Base-by-base conservation (phyloP, 2,113 vertebrate genomes). In the Raja brachyura region DNA sequence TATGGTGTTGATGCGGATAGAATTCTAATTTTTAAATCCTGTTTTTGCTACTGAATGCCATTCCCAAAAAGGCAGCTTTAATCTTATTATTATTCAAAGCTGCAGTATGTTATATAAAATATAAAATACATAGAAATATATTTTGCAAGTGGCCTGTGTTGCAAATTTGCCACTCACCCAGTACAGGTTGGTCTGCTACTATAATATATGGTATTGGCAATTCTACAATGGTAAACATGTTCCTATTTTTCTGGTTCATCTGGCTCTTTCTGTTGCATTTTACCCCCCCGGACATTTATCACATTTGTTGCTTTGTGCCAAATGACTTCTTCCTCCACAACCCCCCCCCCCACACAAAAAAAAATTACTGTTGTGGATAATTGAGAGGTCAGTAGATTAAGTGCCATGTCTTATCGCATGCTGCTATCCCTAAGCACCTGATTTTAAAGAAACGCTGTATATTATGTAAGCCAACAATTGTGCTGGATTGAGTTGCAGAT, bases 41-140 rank as follows among this genome's bases (percentile, higher is more conserved):
- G 90, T 92, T 70, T 92, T 92, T 92, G 68, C 66, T 73, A 74
- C 90, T 92, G 90, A 74, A 92, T 90, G 5, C 68, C 33, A 73
- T 92, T 92, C 90, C 90, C 90, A 73, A 73, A 92, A 92, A 92
- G 90, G 68, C 90, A 92, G 90, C 90, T 92, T 73, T 92, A 92
- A 92, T 73, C 33, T 54, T 54, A 92, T 92, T 73, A 73, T 92
- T 92, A 92, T 92, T 73, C 73, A 92, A 92, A 92, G 90, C 90
- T 92, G 90, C 90, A 92, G 90, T 92, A 92, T 92, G 68, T 92
- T 88, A 88, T 88, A 63, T 88, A 88, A 92, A 73, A 54, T 73
- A 73, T 39, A 74, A 39, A 54, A 92, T 10, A 54, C 90, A 92
- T 39, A 59, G 25, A 73, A 48, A 74, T 54, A 74, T 92, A 70